These are phyloP conservation scores for Lynx canadensis DNA, from an alignment of 2,113 vertebrate species.

Conservation along the genomic window DNA sequence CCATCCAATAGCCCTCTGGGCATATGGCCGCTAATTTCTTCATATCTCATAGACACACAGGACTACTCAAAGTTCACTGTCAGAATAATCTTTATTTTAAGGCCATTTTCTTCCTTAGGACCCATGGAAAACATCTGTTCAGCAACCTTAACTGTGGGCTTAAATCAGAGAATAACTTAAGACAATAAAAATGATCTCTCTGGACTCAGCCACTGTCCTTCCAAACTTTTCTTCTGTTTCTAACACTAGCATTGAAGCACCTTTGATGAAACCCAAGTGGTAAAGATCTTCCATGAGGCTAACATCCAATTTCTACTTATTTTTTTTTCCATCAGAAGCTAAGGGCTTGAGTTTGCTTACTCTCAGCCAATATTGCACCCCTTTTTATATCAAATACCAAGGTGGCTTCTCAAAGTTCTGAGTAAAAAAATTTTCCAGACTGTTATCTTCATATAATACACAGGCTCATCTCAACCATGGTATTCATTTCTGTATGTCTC, in stretches of 20 bases:
- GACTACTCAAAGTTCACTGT: background rate
- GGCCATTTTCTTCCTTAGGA: background rate
- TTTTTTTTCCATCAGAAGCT: background rate
- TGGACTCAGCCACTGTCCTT: background rate
- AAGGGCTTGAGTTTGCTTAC: background rate
- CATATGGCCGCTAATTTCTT: background rate
- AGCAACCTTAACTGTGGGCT: background rate
- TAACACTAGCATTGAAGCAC: background rate
- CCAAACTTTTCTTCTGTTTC: background rate
- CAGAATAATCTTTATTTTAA: background rate
- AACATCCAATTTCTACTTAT: background rate
- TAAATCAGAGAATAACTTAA: background rate
- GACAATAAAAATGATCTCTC: background rate
- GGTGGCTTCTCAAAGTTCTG: background rate
- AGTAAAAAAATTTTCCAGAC: background rate
- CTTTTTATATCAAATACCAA: background rate
- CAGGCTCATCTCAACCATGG: background rate
- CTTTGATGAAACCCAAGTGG: background rate
- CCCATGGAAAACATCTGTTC: background rate
- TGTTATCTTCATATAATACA: background rate
- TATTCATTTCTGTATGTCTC: background rate
- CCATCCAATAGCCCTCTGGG: background rate
- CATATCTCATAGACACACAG: background rate
- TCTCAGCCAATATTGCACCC: background rate
- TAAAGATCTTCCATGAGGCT: background rate